Percentiles rank a stretch among this genome's conserved stretches.
phyloP scores from a whole-genome alignment of 53 echinoderm and acorn worm species.

The Pentamera pediparva region DNA sequence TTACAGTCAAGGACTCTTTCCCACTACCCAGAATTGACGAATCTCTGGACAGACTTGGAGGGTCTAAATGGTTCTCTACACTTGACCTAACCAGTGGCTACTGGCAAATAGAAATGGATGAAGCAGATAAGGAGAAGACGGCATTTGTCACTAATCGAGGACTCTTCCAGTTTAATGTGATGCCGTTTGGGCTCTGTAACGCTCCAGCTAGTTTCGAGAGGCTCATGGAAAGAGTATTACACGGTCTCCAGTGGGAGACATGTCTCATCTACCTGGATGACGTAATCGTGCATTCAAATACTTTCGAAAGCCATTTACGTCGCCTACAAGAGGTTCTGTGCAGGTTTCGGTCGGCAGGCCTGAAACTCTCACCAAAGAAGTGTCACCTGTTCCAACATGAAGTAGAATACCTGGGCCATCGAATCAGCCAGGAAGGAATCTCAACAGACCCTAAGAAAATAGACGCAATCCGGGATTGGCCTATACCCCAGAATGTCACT shows the following conservation, averaged over 20 bases:
- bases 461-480: slow-evolving; percentile 2
- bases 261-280: slow-evolving; percentile 50
- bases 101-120: slow-evolving; percentile 36
- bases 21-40: slow-evolving; percentile 28
- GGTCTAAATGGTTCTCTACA: slow-evolving; percentile 1
- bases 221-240: slow-evolving; percentile 37
- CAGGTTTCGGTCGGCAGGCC: background rate
- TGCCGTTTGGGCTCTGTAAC: slow-evolving; percentile 32
- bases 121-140: slow-evolving; percentile 29
- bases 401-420: background rate
- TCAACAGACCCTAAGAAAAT: slow-evolving; percentile 4
- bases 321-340: background rate
- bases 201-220: slow-evolving; percentile 36
- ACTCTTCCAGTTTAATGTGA: slow-evolving; percentile 43
- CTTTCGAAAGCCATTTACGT: slow-evolving; percentile 19
- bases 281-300: slow-evolving; percentile 25
- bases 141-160: slow-evolving; percentile 43
- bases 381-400: background rate
- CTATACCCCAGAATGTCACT: background rate
- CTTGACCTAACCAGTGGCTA: slow-evolving; percentile 32
- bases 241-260: slow-evolving; percentile 35
- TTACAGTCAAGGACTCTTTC: background rate
- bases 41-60: slow-evolving; percentile 14
- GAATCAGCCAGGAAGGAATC: background rate
- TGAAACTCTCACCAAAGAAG: background rate